These are phyloP conservation scores for Diloba caeruleocephala DNA, from an alignment of 2,888 invertebrate species.

Conservation along the genomic window DNA sequence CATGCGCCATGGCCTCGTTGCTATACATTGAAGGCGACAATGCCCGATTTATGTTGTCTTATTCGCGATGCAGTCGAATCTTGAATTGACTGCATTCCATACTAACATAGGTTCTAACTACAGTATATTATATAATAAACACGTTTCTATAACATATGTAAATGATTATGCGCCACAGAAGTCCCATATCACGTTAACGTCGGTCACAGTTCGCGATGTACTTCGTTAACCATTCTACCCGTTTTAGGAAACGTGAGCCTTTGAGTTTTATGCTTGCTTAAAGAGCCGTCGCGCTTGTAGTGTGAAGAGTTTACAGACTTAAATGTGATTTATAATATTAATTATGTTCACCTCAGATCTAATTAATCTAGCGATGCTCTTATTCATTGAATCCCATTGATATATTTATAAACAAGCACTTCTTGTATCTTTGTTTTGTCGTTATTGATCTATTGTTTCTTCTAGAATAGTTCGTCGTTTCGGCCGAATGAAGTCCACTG, in stretches of 20 bases:
- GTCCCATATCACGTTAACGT: too few species aligned
- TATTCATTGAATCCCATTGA: constrained; percentile 55
- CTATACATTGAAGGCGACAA: constrained; percentile 22
- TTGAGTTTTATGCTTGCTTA: not conserved
- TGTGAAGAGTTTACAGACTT: constrained; percentile 37
- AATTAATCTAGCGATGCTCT: constrained; percentile 45
- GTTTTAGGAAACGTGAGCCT: too few species aligned
- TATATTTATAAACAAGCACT: constrained; percentile 38
- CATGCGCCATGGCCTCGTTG: constrained; percentile 62
- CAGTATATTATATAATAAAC: not conserved
- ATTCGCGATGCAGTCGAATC: constrained; percentile 11
- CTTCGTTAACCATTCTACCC: too few species aligned
- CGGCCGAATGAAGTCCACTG: too few species aligned
- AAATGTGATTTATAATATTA: constrained; percentile 55
- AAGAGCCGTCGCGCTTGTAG: constrained; percentile 1
- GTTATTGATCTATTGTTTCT: constrained; percentile 7
- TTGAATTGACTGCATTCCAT: constrained; percentile 2
- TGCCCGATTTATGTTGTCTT: constrained; percentile 28
- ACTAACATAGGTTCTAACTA: too few species aligned
- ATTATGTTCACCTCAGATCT: constrained; percentile 62
- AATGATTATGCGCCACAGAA: too few species aligned
- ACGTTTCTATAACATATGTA: too few species aligned
- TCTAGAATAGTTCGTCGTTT: too few species aligned
- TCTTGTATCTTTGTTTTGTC: constrained; percentile 11
- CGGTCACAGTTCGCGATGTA: too few species aligned